Evolutionary conservation across 2,888 invertebrate genomes (phyloP).

Genomic region (Terebella lapidaria): DNA sequence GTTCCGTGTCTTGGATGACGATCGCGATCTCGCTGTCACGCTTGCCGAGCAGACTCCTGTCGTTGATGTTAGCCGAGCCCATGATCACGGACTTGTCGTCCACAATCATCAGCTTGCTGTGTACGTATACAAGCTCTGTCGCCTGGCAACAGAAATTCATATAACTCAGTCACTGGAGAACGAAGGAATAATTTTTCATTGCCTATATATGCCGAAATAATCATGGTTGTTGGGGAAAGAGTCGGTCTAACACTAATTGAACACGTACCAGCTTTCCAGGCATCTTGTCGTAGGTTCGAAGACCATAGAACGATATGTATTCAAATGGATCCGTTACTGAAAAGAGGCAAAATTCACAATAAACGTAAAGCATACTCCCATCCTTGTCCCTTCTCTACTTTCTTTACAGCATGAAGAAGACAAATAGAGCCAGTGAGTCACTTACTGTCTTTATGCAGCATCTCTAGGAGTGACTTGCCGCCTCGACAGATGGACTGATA

Average conservation of each 20-base stretch:
- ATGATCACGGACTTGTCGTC: slow-evolving; percentile 90
- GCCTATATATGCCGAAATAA: not conserved
- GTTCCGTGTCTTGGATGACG: slow-evolving; percentile 68
- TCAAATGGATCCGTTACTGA: slow-evolving; percentile 69
- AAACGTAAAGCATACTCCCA: too few species aligned
- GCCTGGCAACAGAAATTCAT: slow-evolving; percentile 56
- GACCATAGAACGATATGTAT: slow-evolving; percentile 87
- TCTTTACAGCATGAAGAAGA: too few species aligned
- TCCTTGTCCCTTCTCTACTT: too few species aligned
- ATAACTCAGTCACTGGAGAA: not conserved
- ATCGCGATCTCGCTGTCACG: slow-evolving; percentile 88
- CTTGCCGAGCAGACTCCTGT: slow-evolving; percentile 87
- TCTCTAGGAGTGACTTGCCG: slow-evolving; percentile 74
- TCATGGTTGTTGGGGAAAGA: too few species aligned
- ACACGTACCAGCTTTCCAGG: slow-evolving; percentile 55
- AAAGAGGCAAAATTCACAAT: too few species aligned
- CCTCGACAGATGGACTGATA: slow-evolving; percentile 90
- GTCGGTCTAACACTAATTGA: too few species aligned
- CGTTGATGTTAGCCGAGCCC: slow-evolving; percentile 97
- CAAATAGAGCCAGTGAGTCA: too few species aligned
- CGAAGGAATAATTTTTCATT: not conserved
- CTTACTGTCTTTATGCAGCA: slow-evolving; percentile 57
- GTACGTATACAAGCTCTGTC: slow-evolving; percentile 93
- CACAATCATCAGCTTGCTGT: slow-evolving; percentile 90
- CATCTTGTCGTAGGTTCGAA: slow-evolving; percentile 74